Conservation (phyloP, 2,113 vertebrate species). For the Lipophrys pholis region DNA sequence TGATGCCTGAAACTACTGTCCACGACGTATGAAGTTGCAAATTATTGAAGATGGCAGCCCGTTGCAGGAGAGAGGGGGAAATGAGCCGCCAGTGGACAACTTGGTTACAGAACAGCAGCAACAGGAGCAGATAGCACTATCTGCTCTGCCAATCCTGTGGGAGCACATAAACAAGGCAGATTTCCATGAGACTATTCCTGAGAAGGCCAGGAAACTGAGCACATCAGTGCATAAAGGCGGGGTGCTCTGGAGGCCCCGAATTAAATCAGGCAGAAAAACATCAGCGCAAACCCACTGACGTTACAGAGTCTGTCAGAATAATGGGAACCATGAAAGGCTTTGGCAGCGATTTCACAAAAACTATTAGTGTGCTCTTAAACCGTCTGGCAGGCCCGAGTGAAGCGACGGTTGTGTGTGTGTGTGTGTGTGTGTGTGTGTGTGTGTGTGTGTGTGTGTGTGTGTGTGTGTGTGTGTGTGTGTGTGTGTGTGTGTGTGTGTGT, state of each 20-base stretch:
- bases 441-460: too few species aligned
- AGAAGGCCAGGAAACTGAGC: too few species aligned
- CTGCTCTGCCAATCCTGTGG: constrained; percentile 33
- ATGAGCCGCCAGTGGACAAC: not conserved
- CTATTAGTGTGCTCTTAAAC: not conserved
- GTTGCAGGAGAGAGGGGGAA: constrained; percentile 4
- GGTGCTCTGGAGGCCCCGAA: not conserved
- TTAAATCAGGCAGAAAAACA: not conserved
- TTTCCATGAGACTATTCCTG: too few species aligned
- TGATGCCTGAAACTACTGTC: too few species aligned
- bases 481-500: too few species aligned
- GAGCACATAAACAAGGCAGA: constrained; percentile 39
- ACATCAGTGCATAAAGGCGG: not conserved
- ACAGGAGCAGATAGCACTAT: constrained; percentile 48
- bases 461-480: too few species aligned
- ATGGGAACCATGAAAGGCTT: constrained; percentile 22
- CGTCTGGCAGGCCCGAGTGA: not conserved
- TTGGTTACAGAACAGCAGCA: constrained; percentile 32
- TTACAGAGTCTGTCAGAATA: constrained; percentile 24
- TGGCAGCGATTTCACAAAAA: constrained; percentile 15
- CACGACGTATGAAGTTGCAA: not conserved
- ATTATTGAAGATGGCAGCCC: constrained; percentile 20
- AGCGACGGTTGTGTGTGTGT: constrained; percentile 20
- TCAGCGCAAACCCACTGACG: constrained; percentile 14
- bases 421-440: too few species aligned